Percentiles rank a stretch among this genome's conserved stretches.
These are phyloP conservation scores for Eupithecia pulchellata DNA, from an alignment of 2,888 invertebrate genomes.

Conservation along the genomic window DNA sequence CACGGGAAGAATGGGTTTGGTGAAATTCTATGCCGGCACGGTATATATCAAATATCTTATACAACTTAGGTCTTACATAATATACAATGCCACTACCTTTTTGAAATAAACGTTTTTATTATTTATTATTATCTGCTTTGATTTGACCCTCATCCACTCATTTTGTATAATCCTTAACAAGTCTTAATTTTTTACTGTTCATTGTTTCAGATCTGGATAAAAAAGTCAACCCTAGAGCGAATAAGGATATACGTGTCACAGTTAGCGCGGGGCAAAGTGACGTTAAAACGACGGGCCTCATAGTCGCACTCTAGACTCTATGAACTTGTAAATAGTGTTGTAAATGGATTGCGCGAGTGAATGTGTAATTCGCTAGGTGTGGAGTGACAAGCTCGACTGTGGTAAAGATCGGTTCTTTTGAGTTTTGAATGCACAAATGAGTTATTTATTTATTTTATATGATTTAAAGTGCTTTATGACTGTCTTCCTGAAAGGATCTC, in stretches of 20 bases:
- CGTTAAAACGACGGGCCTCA: slow-evolving; percentile 93
- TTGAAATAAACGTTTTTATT: too few species aligned
- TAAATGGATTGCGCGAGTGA: slow-evolving; percentile 42
- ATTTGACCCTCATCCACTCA: neutral
- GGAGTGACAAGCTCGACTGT: slow-evolving; percentile 24
- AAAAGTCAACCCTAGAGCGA: slow-evolving; percentile 90
- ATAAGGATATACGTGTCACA: slow-evolving; percentile 93
- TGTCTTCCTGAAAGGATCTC: neutral
- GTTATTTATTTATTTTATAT: slow-evolving; percentile 9
- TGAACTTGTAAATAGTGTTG: slow-evolving; percentile 46
- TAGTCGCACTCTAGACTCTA: slow-evolving; percentile 63
- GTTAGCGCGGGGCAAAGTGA: slow-evolving; percentile 94
- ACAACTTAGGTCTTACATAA: too few species aligned
- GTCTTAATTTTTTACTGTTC: neutral
- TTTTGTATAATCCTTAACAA: neutral
- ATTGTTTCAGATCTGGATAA: slow-evolving; percentile 93
- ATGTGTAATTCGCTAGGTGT: slow-evolving; percentile 44
- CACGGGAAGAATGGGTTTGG: too few species aligned
- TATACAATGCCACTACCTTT: too few species aligned
- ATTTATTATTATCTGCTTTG: too few species aligned
- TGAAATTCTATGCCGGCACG: too few species aligned
- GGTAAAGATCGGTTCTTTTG: neutral
- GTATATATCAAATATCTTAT: too few species aligned
- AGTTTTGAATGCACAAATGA: slow-evolving; percentile 8
- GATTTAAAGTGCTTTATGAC: neutral